These are phyloP conservation scores for Pachypeltis micranthus DNA, from an alignment of 1,140 invertebrate genomes.

Conservation along the genomic window DNA sequence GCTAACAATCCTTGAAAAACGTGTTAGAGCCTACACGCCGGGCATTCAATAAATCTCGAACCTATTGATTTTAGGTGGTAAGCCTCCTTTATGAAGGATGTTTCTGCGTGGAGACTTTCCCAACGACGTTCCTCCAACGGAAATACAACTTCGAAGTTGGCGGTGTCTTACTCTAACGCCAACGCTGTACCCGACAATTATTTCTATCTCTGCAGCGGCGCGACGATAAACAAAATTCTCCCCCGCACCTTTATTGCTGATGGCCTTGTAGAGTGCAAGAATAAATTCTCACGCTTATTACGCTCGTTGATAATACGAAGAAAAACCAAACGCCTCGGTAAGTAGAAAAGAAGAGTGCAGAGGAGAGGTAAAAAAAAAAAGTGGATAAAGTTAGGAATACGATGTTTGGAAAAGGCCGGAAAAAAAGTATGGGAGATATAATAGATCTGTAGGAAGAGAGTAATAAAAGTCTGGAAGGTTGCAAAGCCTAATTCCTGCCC, in stretches of 20 bases:
- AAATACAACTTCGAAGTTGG: no score
- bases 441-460: slow-evolving; percentile 16
- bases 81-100: no score
- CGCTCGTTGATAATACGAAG: not conserved
- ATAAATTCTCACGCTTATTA: not conserved
- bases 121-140: no score
- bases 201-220: no score
- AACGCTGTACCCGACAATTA: no score
- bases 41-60: no score
- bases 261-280: not conserved
- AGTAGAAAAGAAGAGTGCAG: slow-evolving; percentile 2
- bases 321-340: not conserved
- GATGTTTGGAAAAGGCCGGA: not conserved
- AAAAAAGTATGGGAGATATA: not conserved
- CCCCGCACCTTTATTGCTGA: slow-evolving; percentile 1
- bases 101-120: no score
- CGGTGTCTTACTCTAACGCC: no score
- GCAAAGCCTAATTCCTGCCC: slow-evolving; percentile 15
- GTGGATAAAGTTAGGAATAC: not conserved
- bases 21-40: no score
- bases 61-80: no score
- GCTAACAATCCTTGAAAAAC: no score
- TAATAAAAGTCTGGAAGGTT: slow-evolving; percentile 12
- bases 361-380: not conserved
- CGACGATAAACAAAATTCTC: not conserved